Percentiles rank a stretch among this genome's conserved stretches.
These are phyloP conservation scores for Nannoperca australis DNA, from an alignment of 2,797 vertebrate species.

Conservation along the genomic window DNA sequence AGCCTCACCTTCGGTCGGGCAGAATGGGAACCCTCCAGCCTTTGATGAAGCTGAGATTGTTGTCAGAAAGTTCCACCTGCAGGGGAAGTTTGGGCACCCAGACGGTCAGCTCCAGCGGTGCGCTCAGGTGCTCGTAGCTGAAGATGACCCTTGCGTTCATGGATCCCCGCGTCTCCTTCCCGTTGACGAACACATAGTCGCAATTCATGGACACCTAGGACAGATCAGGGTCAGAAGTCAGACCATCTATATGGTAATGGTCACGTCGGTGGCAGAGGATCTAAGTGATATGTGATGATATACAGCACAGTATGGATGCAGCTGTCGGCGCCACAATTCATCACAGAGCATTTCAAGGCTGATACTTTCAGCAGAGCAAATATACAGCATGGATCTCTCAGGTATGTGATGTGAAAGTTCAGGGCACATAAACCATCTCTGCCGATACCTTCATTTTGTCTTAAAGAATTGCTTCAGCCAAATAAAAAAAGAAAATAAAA, in stretches of 20 bases:
- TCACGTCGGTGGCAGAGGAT: constrained; percentile 18
- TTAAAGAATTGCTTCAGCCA: neutral
- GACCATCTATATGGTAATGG: constrained; percentile 74
- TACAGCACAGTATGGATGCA: constrained; percentile 25
- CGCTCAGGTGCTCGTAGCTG: constrained; percentile 94
- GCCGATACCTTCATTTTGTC: constrained; percentile 1
- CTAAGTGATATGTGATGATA: constrained; percentile 51
- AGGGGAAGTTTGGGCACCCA: constrained; percentile 98
- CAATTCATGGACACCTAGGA: constrained; percentile 96
- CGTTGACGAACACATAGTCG: constrained; percentile 97
- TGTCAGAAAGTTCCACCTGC: constrained; percentile 93
- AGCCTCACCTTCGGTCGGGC: constrained; percentile 91
- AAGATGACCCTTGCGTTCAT: constrained; percentile 97
- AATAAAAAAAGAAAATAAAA: neutral
- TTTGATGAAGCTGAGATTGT: constrained; percentile 95
- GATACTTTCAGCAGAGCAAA: constrained; percentile 40
- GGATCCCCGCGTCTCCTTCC: constrained; percentile 96
- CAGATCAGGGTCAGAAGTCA: constrained; percentile 68
- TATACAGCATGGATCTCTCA: constrained; percentile 10
- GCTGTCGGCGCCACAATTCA: constrained; percentile 45
- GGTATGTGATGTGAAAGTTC: constrained; percentile 27
- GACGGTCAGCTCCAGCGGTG: constrained; percentile 95
- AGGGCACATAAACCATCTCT: constrained; percentile 16
- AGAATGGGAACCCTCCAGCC: constrained; percentile 99
- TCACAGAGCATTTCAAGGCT: constrained; percentile 49